Conservation (phyloP, 2,113 vertebrate species). For the Hippocampus barbouri region DNA sequence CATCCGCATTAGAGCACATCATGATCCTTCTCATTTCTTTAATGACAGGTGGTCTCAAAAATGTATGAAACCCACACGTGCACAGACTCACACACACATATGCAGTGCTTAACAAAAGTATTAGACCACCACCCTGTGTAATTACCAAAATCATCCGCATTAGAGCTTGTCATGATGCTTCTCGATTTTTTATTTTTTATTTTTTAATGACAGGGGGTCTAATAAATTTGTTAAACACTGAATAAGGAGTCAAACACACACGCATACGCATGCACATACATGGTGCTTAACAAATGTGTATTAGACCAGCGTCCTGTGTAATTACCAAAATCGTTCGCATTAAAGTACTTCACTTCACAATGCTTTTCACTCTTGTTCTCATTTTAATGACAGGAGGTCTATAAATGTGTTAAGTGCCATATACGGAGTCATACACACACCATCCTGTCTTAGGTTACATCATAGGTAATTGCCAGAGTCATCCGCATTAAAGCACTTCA, state of each 20-base stretch:
- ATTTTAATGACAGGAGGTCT: neutral
- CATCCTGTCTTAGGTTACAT: neutral
- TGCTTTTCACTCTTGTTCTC: neutral
- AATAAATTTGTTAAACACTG: neutral
- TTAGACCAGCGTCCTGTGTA: neutral
- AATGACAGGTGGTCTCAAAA: neutral
- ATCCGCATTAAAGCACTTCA: neutral
- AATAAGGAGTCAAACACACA: conserved; percentile 2
- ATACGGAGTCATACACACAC: neutral
- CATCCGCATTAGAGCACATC: neutral
- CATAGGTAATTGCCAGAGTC: neutral
- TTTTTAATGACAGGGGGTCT: neutral
- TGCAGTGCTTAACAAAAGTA: neutral
- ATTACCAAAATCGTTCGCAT: conserved; percentile 1
- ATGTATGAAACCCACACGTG: neutral
- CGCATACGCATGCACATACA: conserved; percentile 7
- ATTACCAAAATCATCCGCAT: neutral
- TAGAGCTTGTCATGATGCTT: neutral
- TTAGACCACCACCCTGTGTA: conserved; percentile 5
- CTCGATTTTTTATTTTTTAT: neutral
- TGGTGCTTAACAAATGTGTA: neutral
- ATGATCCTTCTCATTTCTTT: conserved; percentile 3
- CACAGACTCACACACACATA: neutral
- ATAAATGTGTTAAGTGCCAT: neutral
- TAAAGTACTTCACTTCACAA: neutral